phyloP scores from a whole-genome alignment of 1,140 invertebrate species.

The Drepana arcuata region DNA sequence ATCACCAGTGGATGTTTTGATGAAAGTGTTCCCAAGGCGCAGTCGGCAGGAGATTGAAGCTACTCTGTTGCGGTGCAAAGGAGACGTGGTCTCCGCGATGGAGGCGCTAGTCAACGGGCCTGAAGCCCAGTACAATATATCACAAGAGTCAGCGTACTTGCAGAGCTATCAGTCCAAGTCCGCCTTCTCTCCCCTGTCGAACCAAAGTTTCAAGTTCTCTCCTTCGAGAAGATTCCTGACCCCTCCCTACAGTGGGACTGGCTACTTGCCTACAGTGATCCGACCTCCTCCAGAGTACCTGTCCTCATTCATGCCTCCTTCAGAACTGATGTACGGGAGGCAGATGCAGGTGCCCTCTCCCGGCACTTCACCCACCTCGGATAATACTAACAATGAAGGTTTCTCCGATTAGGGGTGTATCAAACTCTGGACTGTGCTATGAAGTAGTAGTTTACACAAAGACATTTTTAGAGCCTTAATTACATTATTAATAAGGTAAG shows the following conservation, averaged over 20 bases:
- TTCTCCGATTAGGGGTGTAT: conserved; percentile 62
- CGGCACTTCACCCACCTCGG: conserved; percentile 63
- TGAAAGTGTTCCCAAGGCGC: conserved; percentile 86
- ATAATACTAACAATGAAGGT: conserved; percentile 65
- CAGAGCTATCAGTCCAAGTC: conserved; percentile 71
- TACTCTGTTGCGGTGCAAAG: conserved; percentile 82
- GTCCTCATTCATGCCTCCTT: conserved; percentile 57
- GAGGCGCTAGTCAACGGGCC: conserved; percentile 85
- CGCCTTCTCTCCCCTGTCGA: conserved; percentile 82
- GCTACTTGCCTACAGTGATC: conserved; percentile 85
- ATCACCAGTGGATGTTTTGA: conserved; percentile 64
- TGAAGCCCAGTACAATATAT: conserved; percentile 41
- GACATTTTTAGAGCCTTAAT: too few species aligned
- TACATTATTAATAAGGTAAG: conserved; percentile 2
- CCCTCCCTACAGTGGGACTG: conserved; percentile 84
- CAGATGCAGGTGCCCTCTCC: conserved; percentile 60
- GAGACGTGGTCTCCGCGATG: conserved; percentile 92
- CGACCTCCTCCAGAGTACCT: conserved; percentile 73
- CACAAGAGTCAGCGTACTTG: conserved; percentile 56
- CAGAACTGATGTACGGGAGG: conserved; percentile 61
- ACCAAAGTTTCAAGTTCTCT: conserved; percentile 70
- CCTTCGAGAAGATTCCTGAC: conserved; percentile 80
- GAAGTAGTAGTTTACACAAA: conserved; percentile 6
- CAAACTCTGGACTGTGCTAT: conserved; percentile 44
- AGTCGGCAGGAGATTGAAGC: conserved; percentile 88